Conservation (phyloP, 92 coral and sea anemone genomes). For the Palythoa caribaeorum region DNA sequence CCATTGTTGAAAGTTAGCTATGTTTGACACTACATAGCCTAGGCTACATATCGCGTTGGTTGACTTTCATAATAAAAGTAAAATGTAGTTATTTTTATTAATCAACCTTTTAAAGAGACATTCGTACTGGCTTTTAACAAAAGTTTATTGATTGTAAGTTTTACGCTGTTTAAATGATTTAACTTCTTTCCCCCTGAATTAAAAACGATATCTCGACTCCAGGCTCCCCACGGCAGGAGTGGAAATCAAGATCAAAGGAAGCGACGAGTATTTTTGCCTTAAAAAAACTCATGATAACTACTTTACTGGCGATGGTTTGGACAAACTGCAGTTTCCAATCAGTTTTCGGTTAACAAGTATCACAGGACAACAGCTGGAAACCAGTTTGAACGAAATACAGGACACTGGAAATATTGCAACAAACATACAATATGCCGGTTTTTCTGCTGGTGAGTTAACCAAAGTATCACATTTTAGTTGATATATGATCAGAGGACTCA, state of each 20-base stretch:
- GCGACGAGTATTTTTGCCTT: slow-evolving; percentile 70
- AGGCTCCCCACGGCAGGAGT: slow-evolving; percentile 82
- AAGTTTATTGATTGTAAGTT: no score
- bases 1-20: no score
- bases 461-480: background rate
- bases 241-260: slow-evolving; percentile 65
- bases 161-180: background rate
- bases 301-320: slow-evolving; percentile 67
- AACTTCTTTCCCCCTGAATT: background rate
- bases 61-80: background rate
- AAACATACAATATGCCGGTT: slow-evolving; percentile 77
- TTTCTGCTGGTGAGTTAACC: slow-evolving; percentile 58
- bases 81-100: background rate
- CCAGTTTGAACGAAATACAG: slow-evolving; percentile 60
- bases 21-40: no score
- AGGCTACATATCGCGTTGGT: background rate
- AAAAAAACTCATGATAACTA: slow-evolving; percentile 68
- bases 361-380: slow-evolving; percentile 76
- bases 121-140: background rate
- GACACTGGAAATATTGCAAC: slow-evolving; percentile 67
- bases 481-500: background rate
- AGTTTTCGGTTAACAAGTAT: slow-evolving; percentile 79
- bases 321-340: slow-evolving; percentile 72
- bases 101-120: background rate
- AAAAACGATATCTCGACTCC: background rate